Base-by-base conservation (phyloP, 1,140 invertebrate genomes). In the Drosophila fuyamai region DNA sequence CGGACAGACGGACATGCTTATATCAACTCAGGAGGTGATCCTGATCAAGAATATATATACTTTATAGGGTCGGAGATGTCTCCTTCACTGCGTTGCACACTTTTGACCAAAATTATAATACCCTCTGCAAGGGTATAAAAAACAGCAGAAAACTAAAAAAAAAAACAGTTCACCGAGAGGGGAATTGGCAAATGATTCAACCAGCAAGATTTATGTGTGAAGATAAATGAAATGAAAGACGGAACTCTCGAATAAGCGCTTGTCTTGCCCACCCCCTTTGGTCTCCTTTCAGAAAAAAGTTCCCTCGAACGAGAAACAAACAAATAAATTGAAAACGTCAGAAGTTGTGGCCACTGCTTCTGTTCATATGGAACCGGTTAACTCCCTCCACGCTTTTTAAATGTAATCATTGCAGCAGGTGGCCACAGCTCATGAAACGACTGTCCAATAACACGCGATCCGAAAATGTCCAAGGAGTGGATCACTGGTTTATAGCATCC, bases 311-410 rank as follows among this genome's bases (percentile, higher is more conserved):
- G 2, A 57, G 29, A 23, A 43, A 46, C 55, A 62, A 40, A 53
- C 60, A 68, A 76, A 75, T 81, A 70, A 85, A 79, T 73, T 81
- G 51, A 88, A 86, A 76, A 82, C 79, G 76, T 86, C 71, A 82
- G 58, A 72, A 81, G 63, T 65, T 48, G 32, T 78, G 41, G 54
- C 46, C 63, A 43, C 36, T 66, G 66, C 54, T 67, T 48, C 46
- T 62, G 68, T 68, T 73, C 36, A 36, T 36, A 41, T 18, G 54
- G 46, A 35, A 82, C 83, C 79, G 82, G 82, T 86, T 76, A 40
- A 13, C 40, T 6, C 32, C 23, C 55, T 23, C 32, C 9, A 6
- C 32, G 29, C 8, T 14, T 18, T 47, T 10, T 18, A 51, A 54
- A 61, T 53, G 51, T 56, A 77, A 77, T 77, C 75, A 67, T 50